These are phyloP conservation scores for Nephrotoma appendiculata DNA, from an alignment of 2,888 invertebrate species.

Conservation along the genomic window DNA sequence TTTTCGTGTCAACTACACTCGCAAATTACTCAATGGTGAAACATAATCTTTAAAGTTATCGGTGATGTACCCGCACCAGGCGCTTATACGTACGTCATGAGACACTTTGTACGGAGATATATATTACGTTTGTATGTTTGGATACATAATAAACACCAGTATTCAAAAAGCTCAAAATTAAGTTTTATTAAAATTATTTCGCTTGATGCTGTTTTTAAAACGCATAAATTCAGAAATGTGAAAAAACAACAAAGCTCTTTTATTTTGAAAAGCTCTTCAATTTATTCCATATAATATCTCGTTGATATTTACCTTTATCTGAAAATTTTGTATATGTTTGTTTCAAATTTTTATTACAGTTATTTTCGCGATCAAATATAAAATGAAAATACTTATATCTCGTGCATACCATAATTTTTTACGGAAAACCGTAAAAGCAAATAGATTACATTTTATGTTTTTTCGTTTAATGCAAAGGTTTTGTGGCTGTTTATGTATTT, in stretches of 20 bases:
- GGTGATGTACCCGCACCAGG: no score
- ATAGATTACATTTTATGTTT: background rate
- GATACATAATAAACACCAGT: no score
- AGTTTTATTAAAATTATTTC: background rate
- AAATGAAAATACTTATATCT: background rate
- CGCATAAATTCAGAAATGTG: background rate
- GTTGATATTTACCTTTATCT: background rate
- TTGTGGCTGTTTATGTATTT: background rate
- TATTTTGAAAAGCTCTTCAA: background rate
- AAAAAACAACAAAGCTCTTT: background rate
- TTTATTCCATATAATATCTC: background rate
- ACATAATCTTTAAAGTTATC: no score
- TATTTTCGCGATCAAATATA: background rate
- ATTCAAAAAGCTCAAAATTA: background rate
- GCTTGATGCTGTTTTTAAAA: background rate
- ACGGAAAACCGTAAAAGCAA: background rate
- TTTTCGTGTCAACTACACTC: no score
- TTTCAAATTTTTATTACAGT: background rate
- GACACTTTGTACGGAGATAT: no score
- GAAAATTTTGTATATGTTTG: background rate
- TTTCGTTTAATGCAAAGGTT: background rate
- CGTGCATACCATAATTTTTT: background rate
- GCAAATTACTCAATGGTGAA: no score
- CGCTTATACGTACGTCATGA: no score
- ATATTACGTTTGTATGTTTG: no score